Base-by-base conservation (phyloP, 2,113 vertebrate genomes). In the Dascyllus trimaculatus region DNA sequence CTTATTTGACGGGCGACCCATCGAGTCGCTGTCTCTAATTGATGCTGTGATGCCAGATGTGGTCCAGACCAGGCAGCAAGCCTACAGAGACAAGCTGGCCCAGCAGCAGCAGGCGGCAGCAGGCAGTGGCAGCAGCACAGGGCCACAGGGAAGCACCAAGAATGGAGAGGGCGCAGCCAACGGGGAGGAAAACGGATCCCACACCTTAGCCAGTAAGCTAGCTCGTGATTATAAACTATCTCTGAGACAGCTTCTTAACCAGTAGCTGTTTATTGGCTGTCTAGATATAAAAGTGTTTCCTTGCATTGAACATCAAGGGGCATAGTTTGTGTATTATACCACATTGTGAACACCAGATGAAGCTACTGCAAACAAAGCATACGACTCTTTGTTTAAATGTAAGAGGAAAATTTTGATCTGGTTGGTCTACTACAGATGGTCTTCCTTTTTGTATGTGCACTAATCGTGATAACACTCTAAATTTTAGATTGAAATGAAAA, bases 1-100 rank as follows among this genome's bases (percentile, higher is more conserved):
- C 63, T 95, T 99, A 91, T 99, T 99, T 89, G 98, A 99, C 74
- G 98, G 98, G 56, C 95, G 98, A 90, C 98, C 98, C 72, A 99
- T 99, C 81, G 98, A 99, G 92, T 99, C 98, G 21, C 94, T 99
- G 90, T 99, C 98, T 66, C 94, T 99, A 94, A 99, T 99, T 70
- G 98, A 99, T 64, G 98, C 98, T 18, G 98, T 99, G 53, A 99
- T 99, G 98, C 98, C 98, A 71, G 98, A 99, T 91, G 98, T 99
- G 29, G 98, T 99, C 24, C 98, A 99, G 84, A 99, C 98, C 21
- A 96, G 98, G 86, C 98, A 99, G 78, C 98, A 99, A 94, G 98
- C 98, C 64, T 99, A 99, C 69, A 94, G 97, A 91, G 98, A 99
- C 89, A 99, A 99, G 91, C 95, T 99, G 88, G 97, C 96, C 62